Percentiles rank a stretch among this genome's conserved stretches.
Evolutionary conservation across 2,797 vertebrate genomes (phyloP).

Genomic region (Amphiprion clarkii): DNA sequence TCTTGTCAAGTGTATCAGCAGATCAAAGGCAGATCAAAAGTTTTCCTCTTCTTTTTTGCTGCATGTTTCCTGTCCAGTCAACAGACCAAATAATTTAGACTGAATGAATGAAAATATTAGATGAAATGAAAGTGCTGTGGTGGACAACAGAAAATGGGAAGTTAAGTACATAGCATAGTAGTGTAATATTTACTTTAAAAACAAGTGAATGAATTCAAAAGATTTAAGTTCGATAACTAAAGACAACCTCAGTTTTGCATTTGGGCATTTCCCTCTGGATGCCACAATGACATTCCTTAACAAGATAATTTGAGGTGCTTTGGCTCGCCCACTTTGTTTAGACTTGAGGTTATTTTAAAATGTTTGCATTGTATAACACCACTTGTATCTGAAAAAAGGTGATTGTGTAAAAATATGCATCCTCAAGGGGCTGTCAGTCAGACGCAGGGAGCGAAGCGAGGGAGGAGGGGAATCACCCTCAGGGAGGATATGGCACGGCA

Average conservation of each 20-base stretch:
- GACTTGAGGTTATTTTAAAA: conserved; percentile 27
- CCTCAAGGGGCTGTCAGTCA: conserved; percentile 63
- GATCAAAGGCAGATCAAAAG: conserved; percentile 61
- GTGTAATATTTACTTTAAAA: neutral
- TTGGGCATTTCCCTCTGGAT: conserved; percentile 3
- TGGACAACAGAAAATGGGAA: neutral
- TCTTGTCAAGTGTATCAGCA: conserved; percentile 55
- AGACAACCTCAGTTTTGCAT: neutral
- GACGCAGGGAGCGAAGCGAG: conserved; percentile 39
- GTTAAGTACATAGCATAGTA: neutral
- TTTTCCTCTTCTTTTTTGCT: conserved; percentile 41
- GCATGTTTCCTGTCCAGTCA: conserved; percentile 52
- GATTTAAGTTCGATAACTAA: neutral
- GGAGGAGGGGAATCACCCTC: conserved; percentile 64
- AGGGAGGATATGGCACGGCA: conserved; percentile 68
- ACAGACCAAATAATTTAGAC: conserved; percentile 44
- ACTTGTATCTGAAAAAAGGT: conserved; percentile 58
- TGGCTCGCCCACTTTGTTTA: conserved; percentile 15
- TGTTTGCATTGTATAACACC: conserved; percentile 28
- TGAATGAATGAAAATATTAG: conserved; percentile 36
- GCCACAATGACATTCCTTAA: conserved; percentile 19
- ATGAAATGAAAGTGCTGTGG: conserved; percentile 16
- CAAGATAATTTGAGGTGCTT: conserved; percentile 26
- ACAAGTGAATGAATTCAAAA: conserved; percentile 1
- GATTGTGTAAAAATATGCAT: conserved; percentile 60